phyloP scores from a whole-genome alignment of 2,113 vertebrate genomes.

The Epinephelus cyanopodus region DNA sequence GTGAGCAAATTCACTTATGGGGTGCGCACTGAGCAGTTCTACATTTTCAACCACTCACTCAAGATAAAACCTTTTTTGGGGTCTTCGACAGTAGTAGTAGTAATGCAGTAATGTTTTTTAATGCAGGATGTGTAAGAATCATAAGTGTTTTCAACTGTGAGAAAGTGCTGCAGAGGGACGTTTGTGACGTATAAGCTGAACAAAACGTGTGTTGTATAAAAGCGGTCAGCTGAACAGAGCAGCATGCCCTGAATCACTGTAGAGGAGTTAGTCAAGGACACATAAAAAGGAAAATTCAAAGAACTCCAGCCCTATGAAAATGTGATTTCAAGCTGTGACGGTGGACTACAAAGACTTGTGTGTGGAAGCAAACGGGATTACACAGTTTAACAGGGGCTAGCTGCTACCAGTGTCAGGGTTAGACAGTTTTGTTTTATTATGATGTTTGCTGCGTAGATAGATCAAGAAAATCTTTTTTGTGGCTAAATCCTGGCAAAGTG shows the following conservation, averaged over 20 bases:
- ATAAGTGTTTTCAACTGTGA: slow-evolving; percentile 14
- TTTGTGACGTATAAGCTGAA: slow-evolving; percentile 55
- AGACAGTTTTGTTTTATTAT: not conserved
- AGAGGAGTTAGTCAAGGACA: slow-evolving; percentile 39
- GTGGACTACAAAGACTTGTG: slow-evolving; percentile 38
- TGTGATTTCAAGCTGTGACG: slow-evolving; percentile 41
- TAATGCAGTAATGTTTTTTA: not conserved
- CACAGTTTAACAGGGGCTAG: not conserved
- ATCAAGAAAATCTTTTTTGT: not conserved
- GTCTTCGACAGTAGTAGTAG: too few relatives aligned
- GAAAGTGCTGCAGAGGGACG: slow-evolving; percentile 20
- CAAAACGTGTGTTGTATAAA: slow-evolving; percentile 63
- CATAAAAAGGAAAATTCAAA: slow-evolving; percentile 28
- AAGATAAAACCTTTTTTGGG: too few relatives aligned
- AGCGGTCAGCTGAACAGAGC: slow-evolving; percentile 66
- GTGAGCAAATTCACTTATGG: not conserved
- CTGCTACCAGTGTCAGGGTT: not conserved
- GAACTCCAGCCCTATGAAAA: slow-evolving; percentile 27
- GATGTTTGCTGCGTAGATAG: not conserved
- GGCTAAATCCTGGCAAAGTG: not conserved
- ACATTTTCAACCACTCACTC: not conserved
- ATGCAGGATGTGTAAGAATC: not conserved
- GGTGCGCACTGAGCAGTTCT: not conserved
- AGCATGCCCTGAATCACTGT: slow-evolving; percentile 21
- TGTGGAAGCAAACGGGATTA: slow-evolving; percentile 9